Conservation (phyloP, 2,113 vertebrate genomes). For the Grammomys surdaster region DNA sequence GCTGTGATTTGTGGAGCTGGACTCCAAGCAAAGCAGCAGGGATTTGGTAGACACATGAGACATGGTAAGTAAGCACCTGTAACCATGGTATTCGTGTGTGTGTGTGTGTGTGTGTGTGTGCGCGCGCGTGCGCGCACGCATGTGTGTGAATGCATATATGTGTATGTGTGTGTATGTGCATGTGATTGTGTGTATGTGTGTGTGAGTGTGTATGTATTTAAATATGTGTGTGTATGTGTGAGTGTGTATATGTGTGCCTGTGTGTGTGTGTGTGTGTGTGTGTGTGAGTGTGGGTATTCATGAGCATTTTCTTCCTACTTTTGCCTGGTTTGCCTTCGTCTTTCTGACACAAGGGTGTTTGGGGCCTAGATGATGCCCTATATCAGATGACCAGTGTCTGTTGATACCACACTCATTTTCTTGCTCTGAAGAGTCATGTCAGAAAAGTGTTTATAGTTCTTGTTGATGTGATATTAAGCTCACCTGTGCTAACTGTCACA, state of each 20-base stretch:
- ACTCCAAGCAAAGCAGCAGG: constrained; percentile 34
- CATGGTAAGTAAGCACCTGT: background rate
- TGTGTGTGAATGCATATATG: background rate
- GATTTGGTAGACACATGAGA: background rate
- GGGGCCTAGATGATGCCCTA: background rate
- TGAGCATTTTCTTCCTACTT: constrained; percentile 38
- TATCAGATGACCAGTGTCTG: constrained; percentile 61
- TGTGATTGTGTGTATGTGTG: background rate
- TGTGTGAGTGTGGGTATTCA: background rate
- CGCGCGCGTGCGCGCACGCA: fast-evolving
- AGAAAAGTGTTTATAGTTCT: constrained; percentile 48
- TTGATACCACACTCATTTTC: constrained; percentile 44
- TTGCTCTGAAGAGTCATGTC: constrained; percentile 56
- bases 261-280: no score
- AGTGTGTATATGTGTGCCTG: no score
- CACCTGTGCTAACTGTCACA: constrained; percentile 56
- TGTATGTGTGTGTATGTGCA: background rate
- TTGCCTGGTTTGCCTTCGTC: constrained; percentile 38
- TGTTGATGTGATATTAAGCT: background rate
- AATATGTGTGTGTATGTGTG: background rate
- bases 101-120: background rate
- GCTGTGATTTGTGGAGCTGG: background rate
- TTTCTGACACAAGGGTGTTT: constrained; percentile 42
- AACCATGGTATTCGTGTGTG: background rate
- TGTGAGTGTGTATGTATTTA: background rate